Conservation (phyloP, 2,113 vertebrate species). For the Brachypodius melanocephalos region DNA sequence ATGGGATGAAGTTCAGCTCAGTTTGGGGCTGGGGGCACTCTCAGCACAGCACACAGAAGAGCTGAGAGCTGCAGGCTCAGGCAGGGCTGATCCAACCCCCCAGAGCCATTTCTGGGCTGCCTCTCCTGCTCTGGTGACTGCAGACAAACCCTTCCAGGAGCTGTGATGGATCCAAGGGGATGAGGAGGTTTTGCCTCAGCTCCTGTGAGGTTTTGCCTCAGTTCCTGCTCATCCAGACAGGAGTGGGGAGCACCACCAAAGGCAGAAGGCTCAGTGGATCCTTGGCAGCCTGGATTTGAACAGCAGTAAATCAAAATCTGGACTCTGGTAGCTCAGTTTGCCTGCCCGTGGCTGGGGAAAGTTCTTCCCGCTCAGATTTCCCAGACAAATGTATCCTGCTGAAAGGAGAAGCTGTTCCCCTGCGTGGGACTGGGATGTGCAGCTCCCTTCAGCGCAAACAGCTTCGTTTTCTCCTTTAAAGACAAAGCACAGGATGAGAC, state of each 20-base stretch:
- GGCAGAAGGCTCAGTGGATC: not conserved
- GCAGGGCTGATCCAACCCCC: not conserved
- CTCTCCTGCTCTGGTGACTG: not conserved
- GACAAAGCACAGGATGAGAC: not conserved
- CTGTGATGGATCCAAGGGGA: accelerated
- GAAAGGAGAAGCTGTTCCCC: not conserved
- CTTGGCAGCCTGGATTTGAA: not conserved
- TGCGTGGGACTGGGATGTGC: not conserved
- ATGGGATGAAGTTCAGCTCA: not conserved
- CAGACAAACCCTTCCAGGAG: not conserved
- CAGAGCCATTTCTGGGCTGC: accelerated
- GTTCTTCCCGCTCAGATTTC: not conserved
- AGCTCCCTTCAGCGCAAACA: not conserved
- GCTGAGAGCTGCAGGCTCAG: not conserved
- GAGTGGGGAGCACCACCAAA: not conserved
- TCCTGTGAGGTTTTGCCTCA: not conserved
- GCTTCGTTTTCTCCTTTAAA: not conserved
- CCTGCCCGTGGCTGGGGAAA: accelerated
- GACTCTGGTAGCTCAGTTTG: not conserved
- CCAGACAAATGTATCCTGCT: not conserved
- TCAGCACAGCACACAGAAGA: not conserved
- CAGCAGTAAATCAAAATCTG: not conserved
- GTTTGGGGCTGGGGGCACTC: not conserved
- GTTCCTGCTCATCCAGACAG: accelerated
- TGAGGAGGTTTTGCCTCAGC: not conserved